Conservation (phyloP, 2,797 vertebrate genomes). For the Anisognathus igniventris region DNA sequence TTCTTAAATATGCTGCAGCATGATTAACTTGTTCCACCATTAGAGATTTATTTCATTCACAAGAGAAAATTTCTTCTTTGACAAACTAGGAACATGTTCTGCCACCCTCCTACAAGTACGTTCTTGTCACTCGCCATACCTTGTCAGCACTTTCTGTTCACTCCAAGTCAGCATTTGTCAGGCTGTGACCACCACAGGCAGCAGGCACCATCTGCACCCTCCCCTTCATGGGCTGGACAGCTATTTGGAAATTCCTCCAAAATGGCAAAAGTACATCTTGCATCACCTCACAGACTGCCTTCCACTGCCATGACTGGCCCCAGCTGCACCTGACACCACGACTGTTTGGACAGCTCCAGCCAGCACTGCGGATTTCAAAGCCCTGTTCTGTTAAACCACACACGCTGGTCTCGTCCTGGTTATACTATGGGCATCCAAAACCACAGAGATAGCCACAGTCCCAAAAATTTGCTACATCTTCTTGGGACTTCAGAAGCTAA, state of each 20-base stretch:
- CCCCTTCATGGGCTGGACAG: constrained; percentile 11
- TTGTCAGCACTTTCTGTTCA: constrained; percentile 1
- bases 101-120: neutral
- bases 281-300: constrained; percentile 28
- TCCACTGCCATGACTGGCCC: constrained; percentile 66
- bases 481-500: constrained; percentile 60
- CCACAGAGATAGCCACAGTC: constrained; percentile 51
- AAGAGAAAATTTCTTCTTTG: neutral
- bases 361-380: constrained; percentile 81
- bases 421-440: constrained; percentile 74
- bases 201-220: constrained; percentile 36
- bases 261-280: constrained; percentile 50
- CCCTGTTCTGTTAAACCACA: constrained; percentile 69
- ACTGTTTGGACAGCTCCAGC: constrained; percentile 77
- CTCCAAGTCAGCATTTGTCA: neutral
- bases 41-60: neutral
- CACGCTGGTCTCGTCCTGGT: constrained; percentile 54
- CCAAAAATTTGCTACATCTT: constrained; percentile 74
- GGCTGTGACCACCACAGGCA: constrained; percentile 40
- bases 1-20: neutral
- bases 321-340: constrained; percentile 85
- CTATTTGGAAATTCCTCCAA: constrained; percentile 63
- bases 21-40: neutral
- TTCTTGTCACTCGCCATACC: constrained; percentile 21
- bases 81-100: neutral